These are phyloP conservation scores for Channallabes apus DNA, from an alignment of 2,797 vertebrate genomes.

Conservation along the genomic window DNA sequence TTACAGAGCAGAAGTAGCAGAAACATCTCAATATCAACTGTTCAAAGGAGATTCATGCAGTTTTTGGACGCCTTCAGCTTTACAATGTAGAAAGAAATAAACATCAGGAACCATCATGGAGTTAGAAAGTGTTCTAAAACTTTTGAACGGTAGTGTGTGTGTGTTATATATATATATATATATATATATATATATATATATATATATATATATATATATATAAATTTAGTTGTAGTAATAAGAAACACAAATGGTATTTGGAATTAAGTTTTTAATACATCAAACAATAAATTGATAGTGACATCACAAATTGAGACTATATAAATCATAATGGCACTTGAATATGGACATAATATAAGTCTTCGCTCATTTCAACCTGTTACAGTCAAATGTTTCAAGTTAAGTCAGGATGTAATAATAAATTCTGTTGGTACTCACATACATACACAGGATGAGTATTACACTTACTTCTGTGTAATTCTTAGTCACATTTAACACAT, in stretches of 20 bases:
- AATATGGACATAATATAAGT: constrained; percentile 18
- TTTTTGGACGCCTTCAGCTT: too few relatives aligned
- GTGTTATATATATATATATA: too few relatives aligned
- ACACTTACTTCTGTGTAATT: constrained; percentile 50
- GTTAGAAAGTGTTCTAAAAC: too few relatives aligned
- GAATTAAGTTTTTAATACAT: constrained; percentile 39
- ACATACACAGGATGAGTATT: constrained; percentile 18
- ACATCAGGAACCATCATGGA: too few relatives aligned
- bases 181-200: too few relatives aligned
- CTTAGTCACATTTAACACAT: constrained; percentile 60
- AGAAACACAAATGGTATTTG: neutral
- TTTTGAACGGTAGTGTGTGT: too few relatives aligned
- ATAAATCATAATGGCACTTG: constrained; percentile 35
- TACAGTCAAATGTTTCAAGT: constrained; percentile 52
- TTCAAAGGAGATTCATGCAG: too few relatives aligned
- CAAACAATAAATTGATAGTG: constrained; percentile 37
- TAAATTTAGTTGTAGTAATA: neutral
- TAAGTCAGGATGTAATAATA: constrained; percentile 46
- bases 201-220: too few relatives aligned
- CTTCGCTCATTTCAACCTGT: constrained; percentile 24
- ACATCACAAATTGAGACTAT: constrained; percentile 12
- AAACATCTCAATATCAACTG: too few relatives aligned
- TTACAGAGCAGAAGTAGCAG: too few relatives aligned
- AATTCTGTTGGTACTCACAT: constrained; percentile 35
- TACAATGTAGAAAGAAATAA: too few relatives aligned